phyloP scores from a whole-genome alignment of 2,113 vertebrate species.

The Helogale parvula region DNA sequence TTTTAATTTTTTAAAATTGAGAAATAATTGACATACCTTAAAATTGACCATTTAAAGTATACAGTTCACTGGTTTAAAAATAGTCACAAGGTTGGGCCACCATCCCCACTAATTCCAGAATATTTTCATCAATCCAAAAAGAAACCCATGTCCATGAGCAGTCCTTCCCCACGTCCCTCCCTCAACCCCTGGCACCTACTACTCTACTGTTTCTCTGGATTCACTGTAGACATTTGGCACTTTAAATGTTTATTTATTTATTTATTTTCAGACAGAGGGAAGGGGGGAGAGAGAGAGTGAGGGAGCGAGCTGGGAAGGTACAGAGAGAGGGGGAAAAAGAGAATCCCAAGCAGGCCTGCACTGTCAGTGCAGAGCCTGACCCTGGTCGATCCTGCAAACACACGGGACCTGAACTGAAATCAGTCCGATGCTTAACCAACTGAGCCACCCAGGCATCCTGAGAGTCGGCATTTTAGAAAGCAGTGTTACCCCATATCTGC shows the following conservation, averaged over 20 bases:
- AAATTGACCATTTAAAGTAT: not conserved
- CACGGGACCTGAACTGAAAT: no score
- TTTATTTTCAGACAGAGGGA: no score
- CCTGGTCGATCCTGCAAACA: no score
- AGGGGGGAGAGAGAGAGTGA: no score
- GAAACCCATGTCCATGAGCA: not conserved
- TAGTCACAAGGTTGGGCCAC: not conserved
- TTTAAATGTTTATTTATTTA: no score
- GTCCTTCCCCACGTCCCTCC: not conserved
- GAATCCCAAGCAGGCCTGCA: no score
- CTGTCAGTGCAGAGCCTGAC: no score
- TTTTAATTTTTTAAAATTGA: not conserved
- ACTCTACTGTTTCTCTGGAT: not conserved
- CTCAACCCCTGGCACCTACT: not conserved
- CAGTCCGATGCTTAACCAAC: no score
- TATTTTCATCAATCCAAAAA: not conserved
- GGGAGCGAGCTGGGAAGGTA: no score
- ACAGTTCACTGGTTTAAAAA: not conserved
- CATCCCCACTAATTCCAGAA: not conserved
- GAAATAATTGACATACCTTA: not conserved
- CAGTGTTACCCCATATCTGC: not conserved
- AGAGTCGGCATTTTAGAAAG: not conserved
- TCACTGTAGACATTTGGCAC: not conserved
- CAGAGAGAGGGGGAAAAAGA: no score
- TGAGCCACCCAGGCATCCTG: no score